These are phyloP conservation scores for Eledona agricola DNA, from an alignment of 2,888 invertebrate genomes.

Conservation along the genomic window DNA sequence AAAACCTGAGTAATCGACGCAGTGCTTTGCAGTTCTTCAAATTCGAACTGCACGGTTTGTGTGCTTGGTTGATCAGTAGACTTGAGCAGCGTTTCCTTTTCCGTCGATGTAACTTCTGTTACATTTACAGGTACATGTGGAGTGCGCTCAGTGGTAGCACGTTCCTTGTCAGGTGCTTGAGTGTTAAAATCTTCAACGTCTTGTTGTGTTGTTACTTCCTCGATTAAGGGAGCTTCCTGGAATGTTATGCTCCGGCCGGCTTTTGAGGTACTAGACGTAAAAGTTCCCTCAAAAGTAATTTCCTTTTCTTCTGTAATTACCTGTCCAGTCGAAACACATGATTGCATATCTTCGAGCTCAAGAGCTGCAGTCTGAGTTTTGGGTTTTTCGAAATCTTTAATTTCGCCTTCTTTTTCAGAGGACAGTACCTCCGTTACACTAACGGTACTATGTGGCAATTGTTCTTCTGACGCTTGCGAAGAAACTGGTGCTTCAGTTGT, in stretches of 20 bases:
- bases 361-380: constrained; percentile 16
- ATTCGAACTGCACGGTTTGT: constrained; percentile 50
- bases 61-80: constrained; percentile 46
- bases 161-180: constrained; percentile 16
- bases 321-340: constrained; percentile 19
- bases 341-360: constrained; percentile 17
- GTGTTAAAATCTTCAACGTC: constrained; percentile 38
- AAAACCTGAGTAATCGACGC: constrained; percentile 42
- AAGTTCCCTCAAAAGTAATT: constrained; percentile 43
- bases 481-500: constrained; percentile 40
- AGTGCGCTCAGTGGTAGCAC: constrained; percentile 24
- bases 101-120: constrained; percentile 38
- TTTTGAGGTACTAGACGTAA: constrained; percentile 18
- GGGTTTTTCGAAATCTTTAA: constrained; percentile 17
- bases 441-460: constrained; percentile 39
- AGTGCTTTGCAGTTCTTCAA: constrained; percentile 51
- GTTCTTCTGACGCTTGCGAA: constrained; percentile 45
- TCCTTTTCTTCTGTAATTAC: constrained; percentile 22
- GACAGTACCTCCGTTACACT: constrained; percentile 43
- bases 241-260: constrained; percentile 9
- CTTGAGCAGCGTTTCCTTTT: constrained; percentile 50
- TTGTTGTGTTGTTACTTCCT: constrained; percentile 39
- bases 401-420: constrained; percentile 42
- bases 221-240: constrained; percentile 13
- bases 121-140: constrained; percentile 29